phyloP scores from a whole-genome alignment of 2,797 vertebrate genomes.

The Tangara arthus region DNA sequence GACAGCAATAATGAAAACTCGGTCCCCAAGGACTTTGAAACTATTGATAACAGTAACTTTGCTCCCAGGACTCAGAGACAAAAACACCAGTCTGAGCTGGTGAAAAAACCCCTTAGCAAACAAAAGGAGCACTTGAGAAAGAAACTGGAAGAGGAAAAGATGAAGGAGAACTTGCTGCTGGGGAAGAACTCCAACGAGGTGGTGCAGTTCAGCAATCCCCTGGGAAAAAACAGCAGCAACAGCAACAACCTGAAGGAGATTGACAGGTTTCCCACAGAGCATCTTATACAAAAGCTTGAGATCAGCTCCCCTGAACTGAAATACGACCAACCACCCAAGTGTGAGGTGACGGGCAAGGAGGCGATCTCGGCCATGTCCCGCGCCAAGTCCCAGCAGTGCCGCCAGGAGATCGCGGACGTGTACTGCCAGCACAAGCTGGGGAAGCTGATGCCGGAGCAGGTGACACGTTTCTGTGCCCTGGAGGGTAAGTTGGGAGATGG shows the following conservation, averaged over 20 bases:
- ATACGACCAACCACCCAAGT: constrained; percentile 86
- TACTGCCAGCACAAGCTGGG: constrained; percentile 92
- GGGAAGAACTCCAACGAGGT: constrained; percentile 83
- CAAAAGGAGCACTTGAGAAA: constrained; percentile 83
- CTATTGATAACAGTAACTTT: constrained; percentile 97
- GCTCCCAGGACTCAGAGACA: constrained; percentile 88
- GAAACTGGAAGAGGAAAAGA: constrained; percentile 82
- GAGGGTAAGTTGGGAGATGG: constrained; percentile 83
- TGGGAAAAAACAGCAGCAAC: constrained; percentile 55
- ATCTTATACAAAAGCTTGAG: constrained; percentile 68
- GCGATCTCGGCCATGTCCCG: constrained; percentile 92
- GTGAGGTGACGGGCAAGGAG: constrained; percentile 95
- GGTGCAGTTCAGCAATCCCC: constrained; percentile 66
- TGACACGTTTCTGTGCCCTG: constrained; percentile 88
- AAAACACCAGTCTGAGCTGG: constrained; percentile 78
- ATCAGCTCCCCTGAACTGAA: constrained; percentile 78
- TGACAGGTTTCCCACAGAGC: constrained; percentile 66
- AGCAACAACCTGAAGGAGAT: constrained; percentile 38
- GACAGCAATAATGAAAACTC: constrained; percentile 99
- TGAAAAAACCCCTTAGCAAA: constrained; percentile 76
- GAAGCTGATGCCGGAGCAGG: constrained; percentile 92
- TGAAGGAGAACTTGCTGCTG: constrained; percentile 73
- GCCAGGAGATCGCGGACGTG: constrained; percentile 88
- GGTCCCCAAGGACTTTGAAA: constrained; percentile 97
- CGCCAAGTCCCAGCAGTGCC: constrained; percentile 88